Evolutionary conservation across 1,140 invertebrate species (phyloP).

Genomic region (Meloidogyne floridensis): DNA sequence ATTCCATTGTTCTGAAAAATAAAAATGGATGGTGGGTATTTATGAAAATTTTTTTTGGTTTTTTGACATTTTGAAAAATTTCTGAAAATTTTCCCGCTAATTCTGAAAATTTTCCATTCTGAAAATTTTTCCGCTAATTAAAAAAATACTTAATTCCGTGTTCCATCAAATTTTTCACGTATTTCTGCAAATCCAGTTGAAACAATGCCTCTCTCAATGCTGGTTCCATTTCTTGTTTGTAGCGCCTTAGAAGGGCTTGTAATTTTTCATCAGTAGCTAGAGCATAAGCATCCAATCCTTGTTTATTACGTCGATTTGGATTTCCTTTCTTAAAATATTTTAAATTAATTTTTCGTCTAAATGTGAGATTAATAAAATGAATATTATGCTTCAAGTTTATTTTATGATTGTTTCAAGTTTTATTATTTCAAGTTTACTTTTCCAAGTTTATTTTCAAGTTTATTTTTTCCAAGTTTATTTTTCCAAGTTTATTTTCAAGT

Average conservation of each 20-base stretch:
- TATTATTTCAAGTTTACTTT: background rate
- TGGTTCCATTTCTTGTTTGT: conserved; percentile 12
- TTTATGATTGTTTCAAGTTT: background rate
- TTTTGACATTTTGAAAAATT: background rate
- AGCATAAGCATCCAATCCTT: conserved; percentile 18
- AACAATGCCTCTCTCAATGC: conserved; percentile 5
- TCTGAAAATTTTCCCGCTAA: background rate
- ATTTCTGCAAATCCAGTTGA: conserved; percentile 30
- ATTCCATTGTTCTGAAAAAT: conserved; percentile 13
- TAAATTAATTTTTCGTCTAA: too few species aligned
- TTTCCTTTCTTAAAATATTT: conserved; percentile 22
- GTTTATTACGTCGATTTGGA: conserved; percentile 22
- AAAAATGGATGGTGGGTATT: background rate
- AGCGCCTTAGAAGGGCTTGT: background rate
- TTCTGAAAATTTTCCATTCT: conserved; percentile 7
- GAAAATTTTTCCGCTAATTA: background rate
- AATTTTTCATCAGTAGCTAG: conserved; percentile 25
- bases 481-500: background rate
- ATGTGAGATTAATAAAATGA: too few species aligned
- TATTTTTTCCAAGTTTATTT: too few species aligned
- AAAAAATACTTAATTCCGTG: conserved; percentile 20
- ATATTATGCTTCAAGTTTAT: background rate
- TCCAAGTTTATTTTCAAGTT: too few species aligned
- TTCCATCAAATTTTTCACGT: conserved; percentile 12
- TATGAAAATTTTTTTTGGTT: conserved; percentile 5